Evolutionary conservation across 1,140 invertebrate genomes (phyloP).

Genomic region (Ostrea edulis): DNA sequence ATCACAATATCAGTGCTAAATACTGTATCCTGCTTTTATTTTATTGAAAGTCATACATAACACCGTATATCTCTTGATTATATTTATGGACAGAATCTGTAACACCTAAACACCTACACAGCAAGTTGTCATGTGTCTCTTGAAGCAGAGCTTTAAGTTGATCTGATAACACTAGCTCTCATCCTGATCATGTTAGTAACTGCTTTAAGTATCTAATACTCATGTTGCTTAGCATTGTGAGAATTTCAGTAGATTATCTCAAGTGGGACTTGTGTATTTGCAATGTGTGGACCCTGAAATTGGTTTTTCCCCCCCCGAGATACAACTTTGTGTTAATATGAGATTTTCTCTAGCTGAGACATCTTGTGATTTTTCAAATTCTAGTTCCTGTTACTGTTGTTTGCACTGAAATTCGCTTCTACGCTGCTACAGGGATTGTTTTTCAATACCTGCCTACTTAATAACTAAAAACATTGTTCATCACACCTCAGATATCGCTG

Average conservation of each 20-base stretch:
- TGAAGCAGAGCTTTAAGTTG: neutral
- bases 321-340: neutral
- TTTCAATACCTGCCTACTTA: slow-evolving; percentile 6
- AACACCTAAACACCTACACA: neutral
- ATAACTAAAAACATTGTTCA: neutral
- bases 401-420: neutral
- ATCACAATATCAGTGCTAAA: neutral
- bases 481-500: neutral
- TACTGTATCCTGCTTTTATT: neutral
- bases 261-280: neutral
- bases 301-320: neutral
- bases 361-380: neutral
- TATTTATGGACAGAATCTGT: neutral
- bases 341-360: neutral
- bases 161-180: neutral
- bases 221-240: neutral
- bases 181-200: neutral
- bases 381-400: neutral
- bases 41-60: neutral
- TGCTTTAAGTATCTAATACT: neutral
- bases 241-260: neutral
- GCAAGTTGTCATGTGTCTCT: neutral
- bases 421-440: neutral
- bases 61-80: neutral
- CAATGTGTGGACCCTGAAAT: neutral